Evolutionary conservation across 1,140 invertebrate genomes (phyloP).

Genomic region (Drosophila persimilis): DNA sequence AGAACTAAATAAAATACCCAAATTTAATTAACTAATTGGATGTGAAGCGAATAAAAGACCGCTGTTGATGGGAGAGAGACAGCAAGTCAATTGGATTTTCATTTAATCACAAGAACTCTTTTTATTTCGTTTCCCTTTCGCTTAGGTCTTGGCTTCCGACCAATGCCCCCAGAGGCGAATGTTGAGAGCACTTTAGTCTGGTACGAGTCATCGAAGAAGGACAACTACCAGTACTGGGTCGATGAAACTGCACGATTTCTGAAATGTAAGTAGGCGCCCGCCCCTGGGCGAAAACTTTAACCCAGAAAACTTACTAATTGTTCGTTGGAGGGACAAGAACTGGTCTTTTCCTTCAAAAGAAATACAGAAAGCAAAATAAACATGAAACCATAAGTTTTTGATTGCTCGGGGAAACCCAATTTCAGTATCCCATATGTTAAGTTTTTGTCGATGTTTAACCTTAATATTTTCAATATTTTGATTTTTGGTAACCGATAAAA

Average conservation of each 20-base stretch:
- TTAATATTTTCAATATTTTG: constrained; percentile 36
- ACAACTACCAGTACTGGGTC: constrained; percentile 92
- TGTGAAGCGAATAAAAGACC: constrained; percentile 7
- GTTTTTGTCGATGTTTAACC: constrained; percentile 1
- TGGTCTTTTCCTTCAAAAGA: too few relatives aligned
- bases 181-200: constrained; percentile 97
- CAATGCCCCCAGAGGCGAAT: constrained; percentile 93
- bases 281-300: too few relatives aligned
- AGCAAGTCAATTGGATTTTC: constrained; percentile 15
- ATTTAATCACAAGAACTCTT: constrained; percentile 4
- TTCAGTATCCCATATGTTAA: too few relatives aligned
- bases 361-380: too few relatives aligned
- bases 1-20: neutral
- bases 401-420: too few relatives aligned
- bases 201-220: constrained; percentile 91
- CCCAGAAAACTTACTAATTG: too few relatives aligned
- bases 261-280: constrained; percentile 61
- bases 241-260: constrained; percentile 85
- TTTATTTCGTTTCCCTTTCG: neutral
- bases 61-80: neutral
- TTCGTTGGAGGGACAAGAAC: too few relatives aligned
- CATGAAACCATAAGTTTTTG: too few relatives aligned
- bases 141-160: constrained; percentile 94
- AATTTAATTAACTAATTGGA: constrained; percentile 62
- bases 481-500: constrained; percentile 50